A percentile compares a stretch with the other conserved stretches of the same genome.
Evolutionary conservation across 2,888 invertebrate species (phyloP).

Genomic region (Aspidapion aeneum): DNA sequence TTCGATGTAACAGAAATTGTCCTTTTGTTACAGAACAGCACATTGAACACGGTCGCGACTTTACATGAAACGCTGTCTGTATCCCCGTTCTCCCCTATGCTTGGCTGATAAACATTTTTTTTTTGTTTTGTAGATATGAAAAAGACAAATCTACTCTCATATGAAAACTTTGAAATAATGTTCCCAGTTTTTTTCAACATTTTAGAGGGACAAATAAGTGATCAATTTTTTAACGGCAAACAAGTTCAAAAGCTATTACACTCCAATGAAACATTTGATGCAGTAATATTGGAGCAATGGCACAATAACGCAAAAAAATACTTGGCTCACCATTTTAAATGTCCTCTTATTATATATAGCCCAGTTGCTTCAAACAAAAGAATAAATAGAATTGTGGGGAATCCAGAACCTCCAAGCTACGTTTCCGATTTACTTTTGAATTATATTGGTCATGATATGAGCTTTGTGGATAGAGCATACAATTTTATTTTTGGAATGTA

Average conservation of each 20-base stretch:
- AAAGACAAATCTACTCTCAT: no score
- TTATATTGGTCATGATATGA: constrained; percentile 42
- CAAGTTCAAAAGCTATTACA: constrained; percentile 23
- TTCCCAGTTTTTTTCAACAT: background rate
- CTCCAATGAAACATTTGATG: constrained; percentile 36
- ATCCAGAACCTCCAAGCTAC: constrained; percentile 50
- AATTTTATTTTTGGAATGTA: constrained; percentile 45
- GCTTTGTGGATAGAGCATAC: constrained; percentile 52
- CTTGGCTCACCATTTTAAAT: constrained; percentile 39
- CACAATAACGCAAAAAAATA: constrained; percentile 48
- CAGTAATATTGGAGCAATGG: constrained; percentile 43
- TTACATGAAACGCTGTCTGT: no score
- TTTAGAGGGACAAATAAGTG: background rate
- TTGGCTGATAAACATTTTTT: no score
- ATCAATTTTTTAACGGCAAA: constrained; percentile 13
- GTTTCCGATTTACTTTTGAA: constrained; percentile 40
- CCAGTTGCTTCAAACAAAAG: constrained; percentile 47
- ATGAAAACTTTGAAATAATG: no score
- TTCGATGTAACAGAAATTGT: no score
- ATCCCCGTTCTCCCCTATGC: no score
- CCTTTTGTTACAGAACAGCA: no score
- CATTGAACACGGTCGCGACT: no score
- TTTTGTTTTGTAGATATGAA: no score
- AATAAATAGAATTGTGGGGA: constrained; percentile 49
- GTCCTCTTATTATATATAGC: constrained; percentile 43